Evolutionary conservation across 2,113 vertebrate genomes (phyloP).

Genomic region (Dasyprocta punctata): DNA sequence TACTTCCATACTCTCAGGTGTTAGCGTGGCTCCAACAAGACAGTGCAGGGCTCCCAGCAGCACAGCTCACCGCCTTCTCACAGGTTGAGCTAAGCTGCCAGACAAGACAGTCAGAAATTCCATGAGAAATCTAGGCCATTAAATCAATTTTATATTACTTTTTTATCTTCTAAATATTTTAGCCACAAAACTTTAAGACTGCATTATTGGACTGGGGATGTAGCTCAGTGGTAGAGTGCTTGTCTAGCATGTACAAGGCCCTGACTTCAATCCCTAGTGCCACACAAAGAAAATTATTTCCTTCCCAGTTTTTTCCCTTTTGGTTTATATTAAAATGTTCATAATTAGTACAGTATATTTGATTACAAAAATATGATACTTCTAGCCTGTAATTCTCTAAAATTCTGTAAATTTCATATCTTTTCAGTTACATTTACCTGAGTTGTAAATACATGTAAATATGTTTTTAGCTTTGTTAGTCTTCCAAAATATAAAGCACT

Average conservation of each 20-base stretch:
- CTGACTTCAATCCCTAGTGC: too few relatives aligned
- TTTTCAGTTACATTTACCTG: slow-evolving; percentile 56
- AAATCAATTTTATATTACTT: slow-evolving; percentile 52
- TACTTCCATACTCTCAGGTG: not conserved
- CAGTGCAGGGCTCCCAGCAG: not conserved
- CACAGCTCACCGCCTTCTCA: not conserved
- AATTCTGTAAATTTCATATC: slow-evolving; percentile 82
- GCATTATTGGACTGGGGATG: not conserved
- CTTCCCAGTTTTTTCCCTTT: not conserved
- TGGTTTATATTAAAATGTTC: slow-evolving; percentile 73
- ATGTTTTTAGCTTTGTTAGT: slow-evolving; percentile 53
- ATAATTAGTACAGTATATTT: slow-evolving; percentile 78
- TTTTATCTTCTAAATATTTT: slow-evolving; percentile 55
- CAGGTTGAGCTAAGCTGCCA: slow-evolving; percentile 19
- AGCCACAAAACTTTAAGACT: slow-evolving; percentile 54
- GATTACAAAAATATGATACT: slow-evolving; percentile 66
- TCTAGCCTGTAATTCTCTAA: slow-evolving; percentile 75
- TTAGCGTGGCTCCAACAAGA: not conserved
- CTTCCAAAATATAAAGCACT: slow-evolving; percentile 65
- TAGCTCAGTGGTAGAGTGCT: too few relatives aligned
- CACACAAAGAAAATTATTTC: not conserved
- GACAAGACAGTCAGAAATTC: slow-evolving; percentile 75
- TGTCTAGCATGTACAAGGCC: too few relatives aligned
- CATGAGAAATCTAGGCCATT: slow-evolving; percentile 29
- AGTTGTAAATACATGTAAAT: slow-evolving; percentile 76